Base-by-base conservation (phyloP, 2,113 vertebrate genomes). In the Cnemophilus loriae region DNA sequence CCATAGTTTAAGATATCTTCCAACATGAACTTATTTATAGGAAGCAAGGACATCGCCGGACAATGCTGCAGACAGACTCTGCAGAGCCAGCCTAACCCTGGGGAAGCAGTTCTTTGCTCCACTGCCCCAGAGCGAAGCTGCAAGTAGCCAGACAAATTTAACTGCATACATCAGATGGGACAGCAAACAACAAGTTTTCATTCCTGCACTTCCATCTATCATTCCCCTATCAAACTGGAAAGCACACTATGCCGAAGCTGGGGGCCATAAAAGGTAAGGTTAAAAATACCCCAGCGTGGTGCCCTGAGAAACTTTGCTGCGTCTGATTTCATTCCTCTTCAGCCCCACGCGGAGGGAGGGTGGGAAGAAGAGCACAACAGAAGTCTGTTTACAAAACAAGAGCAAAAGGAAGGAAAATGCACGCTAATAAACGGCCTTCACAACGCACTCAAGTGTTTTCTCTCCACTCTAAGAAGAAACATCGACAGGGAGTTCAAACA, bases 51-150 rank as follows among this genome's bases (percentile, higher is more conserved):
- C 15, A 33, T 4, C 8, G 30, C 20, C 1, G 0, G 46, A 14
- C 26, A 42, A 39, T 1, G 8, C n/a, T 56, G 37, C 7, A 32
- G 53, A 20, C 0, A 2, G 26, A 13, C 26, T 33, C 11, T 0
- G 4, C 35, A n/a, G n/a, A 80, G 46, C 16, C 37, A 53, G 19
- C 7, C 37, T 17, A 12, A 6, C 10, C 18, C 11, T 4, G 8
- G 24, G 39, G 41, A 67, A 67, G 14, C 22, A 61, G 26, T 26
- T 47, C 44, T 4, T n/a, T 4, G 42, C 78, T 24, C 27, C 3
- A 3, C 46, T 24, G 41, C 19, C 9, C 4, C 41, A 22, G 7
- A 42, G 47, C 1, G 0, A 32, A 71, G 53, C 41, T 20, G 10
- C 8, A 21, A 15, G 37, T 0, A 30, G 28, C 35, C 63, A 35